Evolutionary conservation across 2,888 invertebrate genomes (phyloP).

Genomic region (Lamellibrachia satsuma): DNA sequence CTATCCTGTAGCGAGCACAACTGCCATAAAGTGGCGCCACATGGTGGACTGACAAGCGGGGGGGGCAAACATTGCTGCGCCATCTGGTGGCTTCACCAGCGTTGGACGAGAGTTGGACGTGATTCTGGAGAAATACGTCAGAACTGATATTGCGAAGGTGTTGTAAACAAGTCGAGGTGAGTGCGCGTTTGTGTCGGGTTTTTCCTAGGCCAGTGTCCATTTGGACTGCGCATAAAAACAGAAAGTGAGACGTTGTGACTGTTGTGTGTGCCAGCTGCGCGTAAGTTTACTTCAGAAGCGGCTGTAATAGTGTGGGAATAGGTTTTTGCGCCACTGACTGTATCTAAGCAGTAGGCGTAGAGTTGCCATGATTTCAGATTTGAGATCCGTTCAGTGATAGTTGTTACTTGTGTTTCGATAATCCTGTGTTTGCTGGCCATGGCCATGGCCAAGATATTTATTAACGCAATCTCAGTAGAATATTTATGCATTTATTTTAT

Average conservation of each 20-base stretch:
- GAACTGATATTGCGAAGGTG: not conserved
- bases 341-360: too few relatives aligned
- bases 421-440: too few relatives aligned
- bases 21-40: not conserved
- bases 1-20: not conserved
- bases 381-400: too few relatives aligned
- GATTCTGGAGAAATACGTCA: not conserved
- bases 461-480: too few relatives aligned
- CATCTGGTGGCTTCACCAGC: not conserved
- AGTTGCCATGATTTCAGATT: too few relatives aligned
- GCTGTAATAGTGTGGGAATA: not conserved
- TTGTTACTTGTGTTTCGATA: too few relatives aligned
- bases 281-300: not conserved
- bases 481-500: too few relatives aligned
- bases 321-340: not conserved
- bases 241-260: not conserved
- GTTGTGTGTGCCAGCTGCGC: not conserved
- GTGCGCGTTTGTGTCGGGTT: not conserved
- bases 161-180: slow-evolving; percentile 13
- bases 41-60: not conserved
- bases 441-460: too few relatives aligned
- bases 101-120: not conserved
- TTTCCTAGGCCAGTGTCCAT: not conserved
- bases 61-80: not conserved
- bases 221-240: not conserved